Evolutionary conservation across 2,797 vertebrate species (phyloP).

Genomic region (Dallia pectoralis): DNA sequence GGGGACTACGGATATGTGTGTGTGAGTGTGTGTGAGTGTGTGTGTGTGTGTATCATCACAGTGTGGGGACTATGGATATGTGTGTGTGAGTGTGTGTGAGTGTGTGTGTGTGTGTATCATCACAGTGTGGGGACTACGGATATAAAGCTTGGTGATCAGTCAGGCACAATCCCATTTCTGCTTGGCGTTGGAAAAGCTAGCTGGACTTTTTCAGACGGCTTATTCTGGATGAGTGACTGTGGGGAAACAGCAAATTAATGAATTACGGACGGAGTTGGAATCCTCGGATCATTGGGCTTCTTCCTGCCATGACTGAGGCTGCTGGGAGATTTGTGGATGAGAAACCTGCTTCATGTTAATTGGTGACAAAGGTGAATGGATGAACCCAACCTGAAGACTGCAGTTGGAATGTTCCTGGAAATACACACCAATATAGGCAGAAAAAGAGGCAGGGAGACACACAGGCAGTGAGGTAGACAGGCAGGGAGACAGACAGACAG

Average conservation of each 20-base stretch:
- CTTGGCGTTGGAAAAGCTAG: constrained; percentile 67
- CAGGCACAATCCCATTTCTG: constrained; percentile 76
- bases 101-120: too few relatives aligned
- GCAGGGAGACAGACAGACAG: too few relatives aligned
- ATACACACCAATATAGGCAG: constrained; percentile 2
- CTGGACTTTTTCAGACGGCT: constrained; percentile 74
- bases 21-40: too few relatives aligned
- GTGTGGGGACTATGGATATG: too few relatives aligned
- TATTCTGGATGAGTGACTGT: constrained; percentile 73
- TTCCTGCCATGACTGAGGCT: constrained; percentile 35
- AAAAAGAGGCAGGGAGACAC: not conserved
- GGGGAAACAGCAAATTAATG: constrained; percentile 77
- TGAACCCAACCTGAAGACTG: constrained; percentile 34
- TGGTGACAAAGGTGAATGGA: constrained; percentile 51
- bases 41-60: constrained; percentile 27
- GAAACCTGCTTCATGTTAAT: constrained; percentile 33
- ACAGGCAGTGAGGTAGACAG: not conserved
- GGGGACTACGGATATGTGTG: too few relatives aligned
- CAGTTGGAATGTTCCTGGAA: not conserved
- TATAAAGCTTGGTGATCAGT: constrained; percentile 71
- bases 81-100: too few relatives aligned
- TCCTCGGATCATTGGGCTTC: constrained; percentile 65
- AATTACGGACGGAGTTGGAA: constrained; percentile 66
- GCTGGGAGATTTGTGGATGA: constrained; percentile 21
- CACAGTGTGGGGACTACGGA: constrained; percentile 51